Evolutionary conservation across 2,888 invertebrate species (phyloP).

Genomic region (Hirtodrosophila alboralis): DNA sequence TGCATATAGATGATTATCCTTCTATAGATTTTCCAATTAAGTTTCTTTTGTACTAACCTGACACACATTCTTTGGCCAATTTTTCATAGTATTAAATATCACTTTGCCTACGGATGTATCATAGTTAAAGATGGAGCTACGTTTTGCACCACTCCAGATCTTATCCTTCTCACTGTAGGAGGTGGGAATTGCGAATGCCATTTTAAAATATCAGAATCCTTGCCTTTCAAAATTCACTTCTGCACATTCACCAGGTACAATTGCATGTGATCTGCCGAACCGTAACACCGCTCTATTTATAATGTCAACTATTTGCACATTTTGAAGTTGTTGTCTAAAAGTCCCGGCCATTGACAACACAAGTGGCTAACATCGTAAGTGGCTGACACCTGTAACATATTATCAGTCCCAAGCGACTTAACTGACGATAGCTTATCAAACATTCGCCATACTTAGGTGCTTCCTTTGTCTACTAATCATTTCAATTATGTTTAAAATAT

Average conservation of each 20-base stretch:
- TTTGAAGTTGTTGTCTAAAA: slow-evolving; percentile 10
- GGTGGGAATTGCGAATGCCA: slow-evolving; percentile 56
- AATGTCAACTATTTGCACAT: slow-evolving; percentile 15
- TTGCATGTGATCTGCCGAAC: slow-evolving; percentile 7
- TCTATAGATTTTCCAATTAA: neutral
- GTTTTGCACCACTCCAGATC: slow-evolving; percentile 62
- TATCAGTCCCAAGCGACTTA: slow-evolving; percentile 37
- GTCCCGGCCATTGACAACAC: slow-evolving; percentile 29
- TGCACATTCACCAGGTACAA: slow-evolving; percentile 5
- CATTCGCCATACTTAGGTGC: slow-evolving; percentile 1
- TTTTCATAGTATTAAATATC: slow-evolving; percentile 64
- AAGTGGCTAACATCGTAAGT: slow-evolving; percentile 54
- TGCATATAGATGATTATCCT: neutral
- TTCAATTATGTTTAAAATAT: neutral
- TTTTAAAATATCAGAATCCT: slow-evolving; percentile 17
- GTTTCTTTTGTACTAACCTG: slow-evolving; percentile 47
- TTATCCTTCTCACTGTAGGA: slow-evolving; percentile 60
- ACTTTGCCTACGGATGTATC: slow-evolving; percentile 62
- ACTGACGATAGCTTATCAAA: slow-evolving; percentile 22
- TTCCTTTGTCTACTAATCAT: slow-evolving; percentile 5
- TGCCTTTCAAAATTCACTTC: slow-evolving; percentile 1
- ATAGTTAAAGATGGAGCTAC: slow-evolving; percentile 52
- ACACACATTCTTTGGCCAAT: slow-evolving; percentile 69
- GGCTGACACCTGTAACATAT: slow-evolving; percentile 45
- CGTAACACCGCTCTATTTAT: slow-evolving; percentile 50